phyloP scores from a whole-genome alignment of 2,113 vertebrate genomes.

The Plecturocebus donacophilus region DNA sequence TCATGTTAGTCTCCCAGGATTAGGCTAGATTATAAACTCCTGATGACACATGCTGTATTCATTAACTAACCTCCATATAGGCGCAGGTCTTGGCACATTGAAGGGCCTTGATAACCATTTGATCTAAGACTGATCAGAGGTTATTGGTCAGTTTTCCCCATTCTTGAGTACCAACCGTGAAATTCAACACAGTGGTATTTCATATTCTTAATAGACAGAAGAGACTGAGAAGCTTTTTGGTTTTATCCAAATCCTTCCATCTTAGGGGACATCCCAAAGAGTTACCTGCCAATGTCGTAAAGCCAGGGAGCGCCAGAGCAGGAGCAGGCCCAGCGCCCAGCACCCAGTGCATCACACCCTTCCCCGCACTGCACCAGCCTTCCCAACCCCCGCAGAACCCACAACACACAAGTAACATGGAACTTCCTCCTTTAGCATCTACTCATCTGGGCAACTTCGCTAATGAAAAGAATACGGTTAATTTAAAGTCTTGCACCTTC shows the following conservation, averaged over 20 bases:
- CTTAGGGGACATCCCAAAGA: background rate
- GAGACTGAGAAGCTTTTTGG: background rate
- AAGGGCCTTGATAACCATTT: background rate
- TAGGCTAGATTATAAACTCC: background rate
- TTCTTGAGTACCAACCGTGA: background rate
- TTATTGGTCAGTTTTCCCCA: background rate
- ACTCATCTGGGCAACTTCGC: background rate
- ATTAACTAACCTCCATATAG: background rate
- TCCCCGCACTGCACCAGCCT: fast-evolving
- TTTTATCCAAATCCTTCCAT: background rate
- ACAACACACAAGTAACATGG: background rate
- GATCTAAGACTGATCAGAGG: background rate
- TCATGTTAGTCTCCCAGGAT: background rate
- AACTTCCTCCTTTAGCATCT: background rate
- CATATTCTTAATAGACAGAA: background rate
- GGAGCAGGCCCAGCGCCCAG: fast-evolving
- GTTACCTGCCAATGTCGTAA: background rate
- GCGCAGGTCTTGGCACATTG: background rate
- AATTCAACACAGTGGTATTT: background rate
- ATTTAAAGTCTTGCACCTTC: background rate
- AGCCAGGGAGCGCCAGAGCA: background rate
- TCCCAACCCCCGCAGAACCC: background rate
- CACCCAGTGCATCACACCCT: fast-evolving
- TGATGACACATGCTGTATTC: background rate
- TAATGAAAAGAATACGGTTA: background rate